A percentile compares a stretch with the other conserved stretches of the same genome.
Conservation (phyloP, 2,888 invertebrate genomes). For the Saturnia pavonia region DNA sequence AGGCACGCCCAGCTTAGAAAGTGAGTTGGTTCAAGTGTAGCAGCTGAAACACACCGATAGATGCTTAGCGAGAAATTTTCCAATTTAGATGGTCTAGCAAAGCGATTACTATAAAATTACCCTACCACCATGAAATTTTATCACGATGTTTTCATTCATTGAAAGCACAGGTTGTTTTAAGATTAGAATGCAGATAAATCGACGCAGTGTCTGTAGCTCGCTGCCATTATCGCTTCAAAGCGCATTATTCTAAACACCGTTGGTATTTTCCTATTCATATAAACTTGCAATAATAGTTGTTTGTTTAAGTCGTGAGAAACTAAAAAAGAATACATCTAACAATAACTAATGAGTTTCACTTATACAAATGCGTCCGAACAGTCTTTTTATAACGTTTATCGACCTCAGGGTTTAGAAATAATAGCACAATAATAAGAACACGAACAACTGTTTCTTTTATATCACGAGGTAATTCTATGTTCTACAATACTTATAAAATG, state of each 20-base stretch:
- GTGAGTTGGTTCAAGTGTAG: not conserved
- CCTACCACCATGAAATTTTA: not conserved
- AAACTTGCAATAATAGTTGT: not conserved
- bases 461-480: not conserved
- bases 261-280: not conserved
- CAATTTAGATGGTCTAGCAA: too few relatives aligned
- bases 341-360: not conserved
- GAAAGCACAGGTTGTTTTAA: not conserved
- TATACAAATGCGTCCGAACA: not conserved
- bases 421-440: not conserved
- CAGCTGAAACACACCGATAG: not conserved
- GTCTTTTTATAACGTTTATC: not conserved
- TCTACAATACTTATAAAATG: not conserved
- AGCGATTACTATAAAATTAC: not conserved
- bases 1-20: not conserved
- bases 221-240: not conserved
- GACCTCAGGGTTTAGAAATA: not conserved
- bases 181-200: not conserved
- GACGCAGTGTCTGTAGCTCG: too few relatives aligned
- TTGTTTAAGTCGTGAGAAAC: slow-evolving; percentile 5
- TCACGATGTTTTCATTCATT: not conserved
- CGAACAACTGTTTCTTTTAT: not conserved
- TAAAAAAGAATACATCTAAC: not conserved
- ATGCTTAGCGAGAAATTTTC: not conserved
- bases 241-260: not conserved